A percentile compares a stretch with the other conserved stretches of the same genome.
phyloP scores from a whole-genome alignment of 1,140 invertebrate genomes.

The Cylas formicarius region DNA sequence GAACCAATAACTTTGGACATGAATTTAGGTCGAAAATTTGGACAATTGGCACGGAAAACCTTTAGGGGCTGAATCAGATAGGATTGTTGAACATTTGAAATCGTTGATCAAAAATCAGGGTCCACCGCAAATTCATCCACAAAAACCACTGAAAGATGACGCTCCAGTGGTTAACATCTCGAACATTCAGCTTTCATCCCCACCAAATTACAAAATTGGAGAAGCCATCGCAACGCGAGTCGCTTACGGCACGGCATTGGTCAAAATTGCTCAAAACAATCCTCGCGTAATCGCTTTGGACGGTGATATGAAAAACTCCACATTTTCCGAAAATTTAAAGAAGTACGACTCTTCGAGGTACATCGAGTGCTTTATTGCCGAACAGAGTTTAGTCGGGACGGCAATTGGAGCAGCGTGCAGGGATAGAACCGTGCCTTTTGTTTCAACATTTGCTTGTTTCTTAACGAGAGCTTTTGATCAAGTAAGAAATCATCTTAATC shows the following conservation, averaged over 20 bases:
- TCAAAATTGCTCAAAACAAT: slow-evolving; percentile 82
- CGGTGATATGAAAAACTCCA: slow-evolving; percentile 98
- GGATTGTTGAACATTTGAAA: slow-evolving; percentile 65
- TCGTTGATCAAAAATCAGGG: slow-evolving; percentile 57
- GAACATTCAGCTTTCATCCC: slow-evolving; percentile 70
- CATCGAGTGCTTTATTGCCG: slow-evolving; percentile 98
- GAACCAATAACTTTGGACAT: slow-evolving; percentile 41
- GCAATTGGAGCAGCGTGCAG: slow-evolving; percentile 88
- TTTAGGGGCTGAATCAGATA: slow-evolving; percentile 71
- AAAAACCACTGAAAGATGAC: slow-evolving; percentile 60
- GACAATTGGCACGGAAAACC: slow-evolving; percentile 98
- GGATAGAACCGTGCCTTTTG: slow-evolving; percentile 83
- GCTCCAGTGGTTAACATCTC: slow-evolving; percentile 65
- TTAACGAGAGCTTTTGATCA: slow-evolving; percentile 95
- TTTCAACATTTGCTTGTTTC: slow-evolving; percentile 96
- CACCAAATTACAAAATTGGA: slow-evolving; percentile 78
- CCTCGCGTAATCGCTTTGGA: slow-evolving; percentile 83
- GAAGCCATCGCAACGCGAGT: slow-evolving; percentile 83
- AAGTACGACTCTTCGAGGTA: slow-evolving; percentile 68
- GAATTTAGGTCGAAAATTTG: slow-evolving; percentile 69
- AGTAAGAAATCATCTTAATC: slow-evolving; percentile 43
- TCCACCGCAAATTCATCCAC: slow-evolving; percentile 50
- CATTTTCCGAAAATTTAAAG: slow-evolving; percentile 89
- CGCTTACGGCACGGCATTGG: slow-evolving; percentile 87
- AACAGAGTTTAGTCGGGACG: slow-evolving; percentile 96